Evolutionary conservation across 2,797 vertebrate genomes (phyloP).

Genomic region (Florisuga fusca): DNA sequence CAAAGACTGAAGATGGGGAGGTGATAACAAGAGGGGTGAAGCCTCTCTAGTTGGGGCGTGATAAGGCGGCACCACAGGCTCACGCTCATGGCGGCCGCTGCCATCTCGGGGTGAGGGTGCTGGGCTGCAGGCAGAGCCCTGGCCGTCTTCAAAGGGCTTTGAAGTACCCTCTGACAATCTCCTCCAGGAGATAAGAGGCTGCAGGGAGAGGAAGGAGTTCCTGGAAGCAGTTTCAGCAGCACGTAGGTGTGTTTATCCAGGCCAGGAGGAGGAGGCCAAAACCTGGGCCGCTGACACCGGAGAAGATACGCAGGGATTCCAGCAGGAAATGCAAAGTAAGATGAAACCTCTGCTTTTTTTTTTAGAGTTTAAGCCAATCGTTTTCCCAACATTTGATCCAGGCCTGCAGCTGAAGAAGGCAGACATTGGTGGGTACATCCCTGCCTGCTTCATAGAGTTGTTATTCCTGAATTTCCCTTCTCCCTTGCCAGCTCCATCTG

Average conservation of each 20-base stretch:
- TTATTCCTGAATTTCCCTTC: neutral
- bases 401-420: neutral
- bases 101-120: neutral
- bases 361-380: neutral
- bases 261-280: constrained; percentile 45
- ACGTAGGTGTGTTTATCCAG: constrained; percentile 27
- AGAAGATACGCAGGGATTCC: neutral
- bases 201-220: constrained; percentile 55
- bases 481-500: accelerated
- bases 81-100: neutral
- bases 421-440: neutral
- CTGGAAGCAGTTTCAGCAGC: constrained; percentile 55
- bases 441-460: neutral
- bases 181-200: constrained; percentile 60
- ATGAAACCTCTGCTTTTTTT: accelerated
- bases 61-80: neutral
- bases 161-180: constrained; percentile 67
- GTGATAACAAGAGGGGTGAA: neutral
- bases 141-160: constrained; percentile 73
- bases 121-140: constrained; percentile 49
- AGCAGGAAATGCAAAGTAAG: constrained; percentile 24
- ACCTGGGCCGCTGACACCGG: neutral
- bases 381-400: neutral
- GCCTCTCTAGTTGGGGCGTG: neutral
- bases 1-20: neutral